Percentiles rank a stretch among this genome's conserved stretches.
Evolutionary conservation across 2,797 vertebrate species (phyloP).

Genomic region (Melanogrammus aeglefinus): DNA sequence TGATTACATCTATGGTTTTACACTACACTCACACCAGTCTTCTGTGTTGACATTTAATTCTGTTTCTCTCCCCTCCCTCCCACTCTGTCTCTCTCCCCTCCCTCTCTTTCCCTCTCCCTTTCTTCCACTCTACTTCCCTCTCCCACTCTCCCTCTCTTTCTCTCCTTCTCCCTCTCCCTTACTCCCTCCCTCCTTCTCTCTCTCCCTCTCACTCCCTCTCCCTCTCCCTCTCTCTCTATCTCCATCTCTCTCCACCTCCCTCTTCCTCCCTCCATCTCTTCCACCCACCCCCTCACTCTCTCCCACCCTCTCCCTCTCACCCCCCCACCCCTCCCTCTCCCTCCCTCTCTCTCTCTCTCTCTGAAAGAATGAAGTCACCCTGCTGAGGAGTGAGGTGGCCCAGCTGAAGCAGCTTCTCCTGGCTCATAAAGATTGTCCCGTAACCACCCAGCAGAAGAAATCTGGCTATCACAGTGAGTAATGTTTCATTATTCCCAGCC

Average conservation of each 20-base stretch:
- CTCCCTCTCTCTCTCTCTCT: conserved; percentile 32
- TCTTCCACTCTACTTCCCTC: too few species aligned
- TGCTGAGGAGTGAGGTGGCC: conserved; percentile 99
- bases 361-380: conserved; percentile 95
- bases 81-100: neutral
- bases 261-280: too few species aligned
- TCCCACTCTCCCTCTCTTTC: conserved; percentile 36
- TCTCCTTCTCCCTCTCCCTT: conserved; percentile 49
- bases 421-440: conserved; percentile 99
- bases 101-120: too few species aligned
- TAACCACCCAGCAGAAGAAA: conserved; percentile 99
- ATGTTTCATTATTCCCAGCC: conserved; percentile 87
- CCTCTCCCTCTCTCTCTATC: too few species aligned
- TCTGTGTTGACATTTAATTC: neutral
- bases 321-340: too few species aligned
- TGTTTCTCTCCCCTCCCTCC: conserved; percentile 64
- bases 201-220: too few species aligned
- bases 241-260: too few species aligned
- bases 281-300: too few species aligned
- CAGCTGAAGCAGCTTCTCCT: conserved; percentile 99
- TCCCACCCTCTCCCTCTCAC: too few species aligned
- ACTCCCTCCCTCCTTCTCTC: too few species aligned
- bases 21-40: neutral
- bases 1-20: neutral
- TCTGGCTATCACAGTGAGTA: conserved; percentile 99